Percentiles rank a stretch among this genome's conserved stretches.
Conservation (phyloP, 2,888 invertebrate genomes). For the Argyresthia albistria region DNA sequence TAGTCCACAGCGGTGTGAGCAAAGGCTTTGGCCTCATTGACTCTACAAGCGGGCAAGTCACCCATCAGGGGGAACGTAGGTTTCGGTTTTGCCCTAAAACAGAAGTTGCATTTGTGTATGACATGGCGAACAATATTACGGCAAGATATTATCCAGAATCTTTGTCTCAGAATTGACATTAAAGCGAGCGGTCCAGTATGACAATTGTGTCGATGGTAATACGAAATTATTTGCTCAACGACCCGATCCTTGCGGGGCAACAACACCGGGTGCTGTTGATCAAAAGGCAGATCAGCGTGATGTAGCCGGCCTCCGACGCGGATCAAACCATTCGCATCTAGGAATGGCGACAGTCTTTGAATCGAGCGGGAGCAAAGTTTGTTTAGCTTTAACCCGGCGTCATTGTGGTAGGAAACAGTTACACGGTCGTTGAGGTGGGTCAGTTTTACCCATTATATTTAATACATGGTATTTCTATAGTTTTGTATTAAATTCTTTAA, state of each 20-base stretch:
- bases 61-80: neutral
- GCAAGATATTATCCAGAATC: neutral
- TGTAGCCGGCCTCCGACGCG: neutral
- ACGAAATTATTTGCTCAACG: neutral
- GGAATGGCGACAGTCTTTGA: neutral
- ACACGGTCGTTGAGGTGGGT: no score
- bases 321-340: neutral
- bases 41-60: neutral
- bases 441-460: no score
- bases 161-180: neutral
- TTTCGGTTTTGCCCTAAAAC: neutral
- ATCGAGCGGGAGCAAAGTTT: neutral
- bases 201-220: neutral
- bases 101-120: neutral
- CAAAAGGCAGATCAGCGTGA: neutral
- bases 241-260: neutral
- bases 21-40: neutral
- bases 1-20: neutral
- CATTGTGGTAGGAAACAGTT: no score
- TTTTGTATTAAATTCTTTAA: no score
- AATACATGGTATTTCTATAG: no score
- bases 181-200: neutral
- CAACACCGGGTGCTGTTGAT: neutral
- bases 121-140: neutral
- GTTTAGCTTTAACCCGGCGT: neutral